Evolutionary conservation across 2,113 vertebrate species (phyloP), one percentile per base, ranked within the genome.

Genomic region (Balaenoptera acutorostrata): DNA sequence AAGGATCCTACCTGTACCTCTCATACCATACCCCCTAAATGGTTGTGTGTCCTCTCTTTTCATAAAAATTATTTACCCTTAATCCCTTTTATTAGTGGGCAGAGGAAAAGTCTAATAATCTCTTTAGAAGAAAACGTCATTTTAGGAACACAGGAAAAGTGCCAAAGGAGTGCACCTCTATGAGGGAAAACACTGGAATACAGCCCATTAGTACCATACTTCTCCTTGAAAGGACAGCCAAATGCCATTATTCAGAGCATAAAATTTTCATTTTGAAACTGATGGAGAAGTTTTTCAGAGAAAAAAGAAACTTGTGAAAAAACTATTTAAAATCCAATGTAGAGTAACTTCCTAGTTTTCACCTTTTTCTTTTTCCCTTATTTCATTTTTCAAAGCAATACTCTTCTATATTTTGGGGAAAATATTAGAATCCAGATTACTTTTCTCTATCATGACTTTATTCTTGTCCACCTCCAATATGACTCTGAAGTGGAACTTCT

Each of bases 321-420:
- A 88, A 92, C 49, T 8, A 82, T 39, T 77, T 95, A 57, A 93
- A 97, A 95, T 31, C 52, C 39, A 63, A 46, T 11, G 33, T 64
- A 68, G 27, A 86, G 18, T 77, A 87, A 59, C n/a, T 90, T 94
- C 15, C 17, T 33, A 33, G 13, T 74, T 66, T 77, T 96, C 1
- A 55, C 29, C 17, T 61, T 44, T 46, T 69, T 61, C 23, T 77
- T 66, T 92, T 61, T 12, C 6, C 17, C 39, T 8, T 52, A 14
- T 75, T 92, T 92, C 64, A 91, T 52, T 92, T 88, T 95, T 83
- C 41, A 90, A 90, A 97, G 55, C 66, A 93, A 92, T 84, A 68
- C 11, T 87, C 39, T 59, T 84, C 39, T 64, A 69, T 25, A 68
- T 21, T 36, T 88, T 12, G 18, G 41, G 39, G 2, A 10, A 75